Conservation (phyloP, 2,888 invertebrate species). For the Pandemis heparana region DNA sequence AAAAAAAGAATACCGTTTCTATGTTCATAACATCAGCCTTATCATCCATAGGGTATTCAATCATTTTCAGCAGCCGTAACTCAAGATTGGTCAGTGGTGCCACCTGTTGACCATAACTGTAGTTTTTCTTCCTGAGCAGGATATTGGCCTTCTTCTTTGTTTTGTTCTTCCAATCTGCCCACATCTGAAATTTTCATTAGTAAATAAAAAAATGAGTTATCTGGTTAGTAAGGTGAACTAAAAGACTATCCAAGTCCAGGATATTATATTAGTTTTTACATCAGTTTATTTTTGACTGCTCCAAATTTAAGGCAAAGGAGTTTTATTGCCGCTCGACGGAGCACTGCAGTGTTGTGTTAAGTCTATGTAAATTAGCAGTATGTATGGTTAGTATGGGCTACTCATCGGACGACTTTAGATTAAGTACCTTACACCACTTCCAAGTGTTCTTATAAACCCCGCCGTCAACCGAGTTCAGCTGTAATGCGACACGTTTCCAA, state of each 20-base stretch:
- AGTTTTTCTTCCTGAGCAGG: conserved; percentile 51
- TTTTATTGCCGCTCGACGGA: too few relatives aligned
- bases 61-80: conserved; percentile 54
- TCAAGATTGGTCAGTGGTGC: conserved; percentile 51
- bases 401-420: conserved; percentile 11
- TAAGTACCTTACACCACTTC: conserved; percentile 65
- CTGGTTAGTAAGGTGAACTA: too few relatives aligned
- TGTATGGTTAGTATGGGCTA: neutral
- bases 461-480: conserved; percentile 57
- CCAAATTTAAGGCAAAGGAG: too few relatives aligned
- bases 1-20: conserved; percentile 49
- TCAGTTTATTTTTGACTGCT: too few relatives aligned
- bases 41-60: conserved; percentile 57
- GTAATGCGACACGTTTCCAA: conserved; percentile 58
- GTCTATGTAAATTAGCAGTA: too few relatives aligned
- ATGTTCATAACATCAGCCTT: conserved; percentile 47
- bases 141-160: conserved; percentile 62
- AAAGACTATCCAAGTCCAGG: too few relatives aligned
- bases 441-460: conserved; percentile 60
- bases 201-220: too few relatives aligned
- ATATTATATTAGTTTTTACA: too few relatives aligned
- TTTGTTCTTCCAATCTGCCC: conserved; percentile 64
- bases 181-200: conserved; percentile 52
- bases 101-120: conserved; percentile 46
- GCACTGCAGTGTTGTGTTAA: too few relatives aligned